Percentiles rank a stretch among this genome's conserved stretches.
These are phyloP conservation scores for Diglossa brunneiventris DNA, from an alignment of 2,113 vertebrate species.

Conservation along the genomic window DNA sequence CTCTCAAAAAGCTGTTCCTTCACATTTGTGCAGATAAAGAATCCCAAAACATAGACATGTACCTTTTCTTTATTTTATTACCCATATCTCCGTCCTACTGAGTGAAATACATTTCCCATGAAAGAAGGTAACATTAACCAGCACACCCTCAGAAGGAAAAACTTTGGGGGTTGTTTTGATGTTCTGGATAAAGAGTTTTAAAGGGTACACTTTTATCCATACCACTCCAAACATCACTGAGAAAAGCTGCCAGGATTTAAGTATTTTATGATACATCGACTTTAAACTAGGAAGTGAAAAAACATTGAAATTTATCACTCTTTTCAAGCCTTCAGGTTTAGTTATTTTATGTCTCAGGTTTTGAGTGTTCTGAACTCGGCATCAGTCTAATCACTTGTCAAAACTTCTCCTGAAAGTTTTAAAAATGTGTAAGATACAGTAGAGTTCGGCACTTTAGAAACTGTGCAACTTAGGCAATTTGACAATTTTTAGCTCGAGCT, in stretches of 20 bases:
- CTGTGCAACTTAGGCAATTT: background rate
- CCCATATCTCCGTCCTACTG: background rate
- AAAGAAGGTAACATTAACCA: background rate
- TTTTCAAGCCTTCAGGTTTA: background rate
- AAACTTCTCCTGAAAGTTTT: background rate
- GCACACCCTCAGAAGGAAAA: background rate
- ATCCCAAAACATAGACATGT: rapidly evolving
- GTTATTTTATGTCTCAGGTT: background rate
- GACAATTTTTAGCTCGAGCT: background rate
- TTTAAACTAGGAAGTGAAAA: background rate
- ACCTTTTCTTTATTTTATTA: background rate
- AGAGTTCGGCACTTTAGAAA: background rate
- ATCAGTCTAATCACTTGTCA: constrained; percentile 14
- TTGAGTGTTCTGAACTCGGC: background rate
- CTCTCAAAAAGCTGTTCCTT: background rate
- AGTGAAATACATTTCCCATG: background rate
- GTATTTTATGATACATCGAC: background rate
- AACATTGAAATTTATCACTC: background rate
- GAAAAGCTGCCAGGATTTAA: background rate
- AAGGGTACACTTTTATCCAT: background rate
- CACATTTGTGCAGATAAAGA: background rate
- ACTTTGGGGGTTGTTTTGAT: background rate
- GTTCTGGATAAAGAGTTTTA: background rate
- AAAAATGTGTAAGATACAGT: background rate
- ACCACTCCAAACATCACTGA: background rate